Evolutionary conservation across 2,113 vertebrate species (phyloP), one percentile per base, ranked within the genome.

Genomic region (Cebidichthys violaceus): DNA sequence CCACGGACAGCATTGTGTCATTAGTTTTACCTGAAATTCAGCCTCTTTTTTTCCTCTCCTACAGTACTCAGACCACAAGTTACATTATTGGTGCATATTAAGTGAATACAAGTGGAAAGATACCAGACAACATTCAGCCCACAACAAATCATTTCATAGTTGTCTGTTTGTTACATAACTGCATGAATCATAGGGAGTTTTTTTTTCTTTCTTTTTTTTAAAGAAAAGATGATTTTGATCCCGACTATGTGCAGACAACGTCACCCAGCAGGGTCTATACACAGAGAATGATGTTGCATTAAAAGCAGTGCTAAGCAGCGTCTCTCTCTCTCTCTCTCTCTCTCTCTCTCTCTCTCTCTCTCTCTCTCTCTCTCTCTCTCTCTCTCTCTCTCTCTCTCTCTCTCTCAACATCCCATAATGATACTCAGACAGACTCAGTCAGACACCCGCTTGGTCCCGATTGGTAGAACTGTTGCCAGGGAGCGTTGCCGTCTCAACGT

Each of bases 391-490:
- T 55, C 57, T 85, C 75, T 81, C 78, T 82, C 82, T 80, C 84
- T 77, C 86, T 87, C 90, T 82, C 87, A 3, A 89, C 91, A 93
- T 93, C 92, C 92, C 91, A 94, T 94, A 94, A 94, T 94, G 86
- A 90, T 92, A 81, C 91, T 90, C 93, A 93, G 90, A 93, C 92
- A 92, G 90, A 91, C 92, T 87, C 82, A 85, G 87, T 92, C 92
- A 94, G 90, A 93, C 92, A 83, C 86, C 77, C 87, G 88, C 92
- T 93, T 75, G 2, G 86, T 90, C 87, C 88, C 88, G 88, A 94
- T 95, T 94, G 94, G 94, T 88, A 91, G 93, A 89, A 89, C 90
- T 94, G 94, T 95, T 95, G 93, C 94, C 95, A 93, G 93, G 95
- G 93, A 93, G 93, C 90, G 89, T 89, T 92, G 90, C 82, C 67